Evolutionary conservation across 35 echinoderm and acorn worm genomes (phyloP).

Genomic region (Apostichopus japonicus): DNA sequence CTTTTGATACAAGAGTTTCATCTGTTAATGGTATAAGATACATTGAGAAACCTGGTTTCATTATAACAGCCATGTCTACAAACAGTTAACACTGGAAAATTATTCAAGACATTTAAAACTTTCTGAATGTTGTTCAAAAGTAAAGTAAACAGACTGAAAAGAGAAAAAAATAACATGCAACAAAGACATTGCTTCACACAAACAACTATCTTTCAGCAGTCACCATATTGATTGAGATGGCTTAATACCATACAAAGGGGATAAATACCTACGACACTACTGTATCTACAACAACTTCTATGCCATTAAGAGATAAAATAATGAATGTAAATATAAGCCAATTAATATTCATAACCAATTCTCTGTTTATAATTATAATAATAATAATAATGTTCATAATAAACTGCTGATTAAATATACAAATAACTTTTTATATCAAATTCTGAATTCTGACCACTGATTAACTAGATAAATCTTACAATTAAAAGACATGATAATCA

Average conservation of each 20-base stretch:
- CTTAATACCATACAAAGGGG: not conserved
- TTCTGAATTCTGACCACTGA: not conserved
- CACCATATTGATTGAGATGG: no score
- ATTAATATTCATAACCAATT: not conserved
- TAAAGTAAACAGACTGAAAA: no score
- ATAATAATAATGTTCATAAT: not conserved
- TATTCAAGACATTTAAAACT: no score
- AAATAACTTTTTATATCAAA: not conserved
- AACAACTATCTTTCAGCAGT: not conserved
- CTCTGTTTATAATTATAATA: not conserved
- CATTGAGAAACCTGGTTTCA: no score
- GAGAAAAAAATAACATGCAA: not conserved
- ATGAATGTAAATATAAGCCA: constrained; percentile 5
- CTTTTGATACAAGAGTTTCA: no score
- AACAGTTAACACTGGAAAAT: no score
- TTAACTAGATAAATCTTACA: not conserved
- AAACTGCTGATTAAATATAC: constrained; percentile 1
- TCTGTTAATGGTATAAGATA: no score
- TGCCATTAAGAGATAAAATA: not conserved
- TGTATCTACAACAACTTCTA: not conserved
- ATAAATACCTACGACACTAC: not conserved
- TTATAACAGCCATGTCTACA: no score
- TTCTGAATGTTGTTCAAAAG: no score
- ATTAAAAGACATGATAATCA: constrained; percentile 1
- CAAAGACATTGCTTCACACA: not conserved